Evolutionary conservation across 2,797 vertebrate species (phyloP).

Genomic region (Gymnocypris eckloni): DNA sequence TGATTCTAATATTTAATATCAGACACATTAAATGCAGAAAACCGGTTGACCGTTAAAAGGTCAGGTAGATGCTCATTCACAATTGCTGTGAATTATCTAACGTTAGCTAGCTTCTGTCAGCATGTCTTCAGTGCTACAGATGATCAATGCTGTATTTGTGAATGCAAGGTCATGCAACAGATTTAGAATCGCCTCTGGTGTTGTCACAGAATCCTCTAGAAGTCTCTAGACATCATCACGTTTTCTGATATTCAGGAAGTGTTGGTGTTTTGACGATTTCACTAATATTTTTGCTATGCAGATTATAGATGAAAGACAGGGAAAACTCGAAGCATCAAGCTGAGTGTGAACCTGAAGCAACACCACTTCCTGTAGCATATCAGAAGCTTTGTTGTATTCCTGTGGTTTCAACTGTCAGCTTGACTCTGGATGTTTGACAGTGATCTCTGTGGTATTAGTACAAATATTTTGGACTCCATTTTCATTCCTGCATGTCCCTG

Average conservation of each 20-base stretch:
- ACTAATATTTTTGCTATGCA: neutral
- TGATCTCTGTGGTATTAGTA: neutral
- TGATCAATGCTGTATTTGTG: neutral
- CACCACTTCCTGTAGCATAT: conserved; percentile 7
- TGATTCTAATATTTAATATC: no score
- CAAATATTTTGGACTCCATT: conserved; percentile 30
- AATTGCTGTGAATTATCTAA: neutral
- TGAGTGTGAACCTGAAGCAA: conserved; percentile 13
- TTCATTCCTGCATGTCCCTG: neutral
- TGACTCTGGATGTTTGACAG: conserved; percentile 16
- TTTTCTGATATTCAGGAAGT: conserved; percentile 18
- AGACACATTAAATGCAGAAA: neutral
- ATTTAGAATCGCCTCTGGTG: neutral
- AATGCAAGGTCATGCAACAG: conserved; percentile 14
- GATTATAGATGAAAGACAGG: neutral
- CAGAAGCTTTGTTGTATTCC: neutral
- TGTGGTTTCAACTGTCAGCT: conserved; percentile 6
- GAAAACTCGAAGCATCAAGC: neutral
- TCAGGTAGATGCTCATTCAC: neutral
- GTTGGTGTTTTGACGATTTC: neutral
- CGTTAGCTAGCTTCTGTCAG: neutral
- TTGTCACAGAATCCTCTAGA: conserved; percentile 20
- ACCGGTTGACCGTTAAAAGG: neutral
- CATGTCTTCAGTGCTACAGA: neutral
- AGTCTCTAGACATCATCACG: neutral